A percentile compares a stretch with the other conserved stretches of the same genome.
These are phyloP conservation scores for Stomatorhinus walkeri DNA, from an alignment of 2,797 vertebrate genomes.

Conservation along the genomic window DNA sequence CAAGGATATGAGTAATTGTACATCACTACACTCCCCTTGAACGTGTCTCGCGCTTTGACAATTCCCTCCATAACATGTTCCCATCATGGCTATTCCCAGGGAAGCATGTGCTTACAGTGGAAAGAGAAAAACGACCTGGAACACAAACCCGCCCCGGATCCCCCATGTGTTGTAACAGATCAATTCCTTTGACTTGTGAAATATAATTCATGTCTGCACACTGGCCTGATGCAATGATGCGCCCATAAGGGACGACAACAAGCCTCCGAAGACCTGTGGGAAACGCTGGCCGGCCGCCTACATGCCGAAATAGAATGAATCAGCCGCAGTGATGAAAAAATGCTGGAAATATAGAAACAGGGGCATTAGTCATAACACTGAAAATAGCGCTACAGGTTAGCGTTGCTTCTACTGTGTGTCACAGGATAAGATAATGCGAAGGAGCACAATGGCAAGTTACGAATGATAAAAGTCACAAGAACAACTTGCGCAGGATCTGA, in stretches of 20 bases:
- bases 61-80: conserved; percentile 49
- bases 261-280: conserved; percentile 35
- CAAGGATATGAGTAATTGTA: conserved; percentile 49
- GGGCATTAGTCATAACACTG: background rate
- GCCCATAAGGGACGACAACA: conserved; percentile 50
- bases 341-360: background rate
- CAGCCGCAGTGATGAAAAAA: background rate
- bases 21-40: conserved; percentile 52
- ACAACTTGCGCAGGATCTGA: conserved; percentile 36
- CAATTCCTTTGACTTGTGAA: conserved; percentile 57
- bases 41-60: conserved; percentile 57
- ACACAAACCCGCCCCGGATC: conserved; percentile 40
- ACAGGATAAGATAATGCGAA: background rate
- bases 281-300: background rate
- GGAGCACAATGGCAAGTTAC: background rate
- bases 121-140: conserved; percentile 37
- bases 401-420: background rate
- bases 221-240: conserved; percentile 44
- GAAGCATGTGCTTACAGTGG: conserved; percentile 37
- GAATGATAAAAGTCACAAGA: background rate
- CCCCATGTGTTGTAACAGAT: conserved; percentile 56
- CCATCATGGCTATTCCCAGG: conserved; percentile 56
- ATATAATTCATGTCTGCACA: conserved; percentile 58
- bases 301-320: background rate
- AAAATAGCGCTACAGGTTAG: background rate